phyloP scores from a whole-genome alignment of 2,888 invertebrate species.

The Rhagonycha lutea region DNA sequence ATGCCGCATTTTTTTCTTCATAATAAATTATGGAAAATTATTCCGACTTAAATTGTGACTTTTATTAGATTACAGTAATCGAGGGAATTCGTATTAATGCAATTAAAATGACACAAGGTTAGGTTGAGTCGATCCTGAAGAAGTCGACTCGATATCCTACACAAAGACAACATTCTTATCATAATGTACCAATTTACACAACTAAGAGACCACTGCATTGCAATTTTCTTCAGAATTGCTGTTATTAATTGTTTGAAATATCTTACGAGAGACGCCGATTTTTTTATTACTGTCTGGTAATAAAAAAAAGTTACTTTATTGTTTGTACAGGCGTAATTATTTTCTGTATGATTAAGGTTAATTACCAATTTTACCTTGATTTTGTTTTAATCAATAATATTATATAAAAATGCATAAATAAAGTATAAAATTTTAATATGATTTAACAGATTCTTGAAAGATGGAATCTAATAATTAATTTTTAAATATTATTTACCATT shows the following conservation, averaged over 20 bases:
- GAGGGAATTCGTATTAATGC: slow-evolving; percentile 11
- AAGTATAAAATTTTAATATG: too few species aligned
- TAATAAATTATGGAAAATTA: slow-evolving; percentile 3
- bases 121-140: slow-evolving; percentile 7
- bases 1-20: neutral
- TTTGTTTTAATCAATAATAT: neutral
- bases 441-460: too few species aligned
- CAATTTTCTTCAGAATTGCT: slow-evolving; percentile 22
- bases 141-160: neutral
- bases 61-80: slow-evolving; percentile 14
- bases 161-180: slow-evolving; percentile 24
- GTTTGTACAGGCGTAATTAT: neutral
- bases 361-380: neutral
- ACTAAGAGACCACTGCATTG: slow-evolving; percentile 16
- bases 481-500: too few species aligned
- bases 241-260: slow-evolving; percentile 25
- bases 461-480: too few species aligned
- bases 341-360: neutral
- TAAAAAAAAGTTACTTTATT: neutral
- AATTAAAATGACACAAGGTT: slow-evolving; percentile 14
- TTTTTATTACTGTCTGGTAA: slow-evolving; percentile 20
- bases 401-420: too few species aligned
- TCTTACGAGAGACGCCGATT: slow-evolving; percentile 20
- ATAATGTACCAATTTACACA: slow-evolving; percentile 26
- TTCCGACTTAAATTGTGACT: slow-evolving; percentile 9